These are phyloP conservation scores for Shargacucullia verbasci DNA, from an alignment of 2,888 invertebrate species.

Conservation along the genomic window DNA sequence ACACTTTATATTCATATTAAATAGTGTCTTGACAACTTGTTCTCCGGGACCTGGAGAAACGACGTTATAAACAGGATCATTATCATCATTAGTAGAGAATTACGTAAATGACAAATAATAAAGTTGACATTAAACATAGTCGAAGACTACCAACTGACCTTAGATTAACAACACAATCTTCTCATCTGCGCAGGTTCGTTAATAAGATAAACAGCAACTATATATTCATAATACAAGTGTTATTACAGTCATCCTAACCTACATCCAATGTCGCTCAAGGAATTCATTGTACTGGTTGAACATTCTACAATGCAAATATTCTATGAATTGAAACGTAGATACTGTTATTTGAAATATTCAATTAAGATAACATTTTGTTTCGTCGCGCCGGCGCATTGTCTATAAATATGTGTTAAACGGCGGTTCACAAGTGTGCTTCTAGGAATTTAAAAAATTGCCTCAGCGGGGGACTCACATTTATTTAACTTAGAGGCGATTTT, in stretches of 20 bases:
- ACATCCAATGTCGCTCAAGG: constrained; percentile 53
- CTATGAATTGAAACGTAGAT: constrained; percentile 31
- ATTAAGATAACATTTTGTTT: constrained; percentile 49
- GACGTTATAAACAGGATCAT: constrained; percentile 47
- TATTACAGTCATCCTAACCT: constrained; percentile 53
- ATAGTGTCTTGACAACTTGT: constrained; percentile 30
- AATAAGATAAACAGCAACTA: constrained; percentile 59
- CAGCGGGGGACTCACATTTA: constrained; percentile 42
- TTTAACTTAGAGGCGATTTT: constrained; percentile 9
- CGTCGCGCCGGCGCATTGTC: constrained; percentile 18
- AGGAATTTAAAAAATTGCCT: constrained; percentile 45
- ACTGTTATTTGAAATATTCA: constrained; percentile 42
- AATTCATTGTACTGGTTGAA: constrained; percentile 37
- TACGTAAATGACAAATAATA: constrained; percentile 61
- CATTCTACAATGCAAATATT: constrained; percentile 43
- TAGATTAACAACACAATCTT: constrained; percentile 60
- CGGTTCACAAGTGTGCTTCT: constrained; percentile 29
- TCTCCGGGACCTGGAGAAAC: constrained; percentile 41
- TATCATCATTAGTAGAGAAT: constrained; percentile 59
- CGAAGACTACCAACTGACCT: constrained; percentile 60
- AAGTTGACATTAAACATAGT: constrained; percentile 55
- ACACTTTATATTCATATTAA: constrained; percentile 32
- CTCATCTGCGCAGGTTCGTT: constrained; percentile 62
- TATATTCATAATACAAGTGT: constrained; percentile 43
- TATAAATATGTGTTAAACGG: constrained; percentile 38